Evolutionary conservation across 2,797 vertebrate genomes (phyloP).

Genomic region (Dendrocincla tyrannina): DNA sequence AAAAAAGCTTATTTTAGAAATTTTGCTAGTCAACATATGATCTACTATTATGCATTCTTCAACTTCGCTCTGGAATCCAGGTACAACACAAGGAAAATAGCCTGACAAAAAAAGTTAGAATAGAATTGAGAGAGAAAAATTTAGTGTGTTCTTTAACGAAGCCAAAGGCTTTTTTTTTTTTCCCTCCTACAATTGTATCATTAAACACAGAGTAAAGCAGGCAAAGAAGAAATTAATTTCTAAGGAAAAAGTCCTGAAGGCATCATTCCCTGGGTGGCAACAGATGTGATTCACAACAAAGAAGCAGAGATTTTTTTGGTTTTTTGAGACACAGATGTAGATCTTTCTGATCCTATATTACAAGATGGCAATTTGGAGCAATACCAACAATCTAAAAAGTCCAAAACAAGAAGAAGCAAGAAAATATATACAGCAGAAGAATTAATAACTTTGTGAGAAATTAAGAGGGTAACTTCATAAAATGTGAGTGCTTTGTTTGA

Average conservation of each 20-base stretch:
- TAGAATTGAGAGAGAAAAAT: neutral
- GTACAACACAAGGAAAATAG: neutral
- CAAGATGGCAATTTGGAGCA: neutral
- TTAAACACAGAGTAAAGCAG: conserved; percentile 70
- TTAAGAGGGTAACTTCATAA: neutral
- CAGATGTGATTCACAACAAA: conserved; percentile 50
- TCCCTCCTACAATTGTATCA: neutral
- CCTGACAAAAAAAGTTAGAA: neutral
- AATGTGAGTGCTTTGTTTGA: neutral
- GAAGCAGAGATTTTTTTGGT: neutral
- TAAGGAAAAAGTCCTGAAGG: conserved; percentile 58
- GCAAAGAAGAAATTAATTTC: conserved; percentile 62
- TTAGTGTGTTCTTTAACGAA: conserved; percentile 3
- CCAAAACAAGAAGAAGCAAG: neutral
- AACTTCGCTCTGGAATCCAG: neutral
- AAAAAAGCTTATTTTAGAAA: neutral
- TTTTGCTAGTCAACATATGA: neutral
- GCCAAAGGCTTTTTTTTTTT: neutral
- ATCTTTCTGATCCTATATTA: conserved; percentile 5
- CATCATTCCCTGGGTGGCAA: conserved; percentile 51
- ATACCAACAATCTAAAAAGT: neutral
- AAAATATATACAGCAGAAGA: neutral
- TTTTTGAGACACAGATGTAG: conserved; percentile 40
- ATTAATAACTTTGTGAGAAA: neutral
- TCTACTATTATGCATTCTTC: neutral